Evolutionary conservation across 2,888 invertebrate species (phyloP), one percentile per base, ranked within the genome.

Genomic region (Drosophila macrospina): DNA sequence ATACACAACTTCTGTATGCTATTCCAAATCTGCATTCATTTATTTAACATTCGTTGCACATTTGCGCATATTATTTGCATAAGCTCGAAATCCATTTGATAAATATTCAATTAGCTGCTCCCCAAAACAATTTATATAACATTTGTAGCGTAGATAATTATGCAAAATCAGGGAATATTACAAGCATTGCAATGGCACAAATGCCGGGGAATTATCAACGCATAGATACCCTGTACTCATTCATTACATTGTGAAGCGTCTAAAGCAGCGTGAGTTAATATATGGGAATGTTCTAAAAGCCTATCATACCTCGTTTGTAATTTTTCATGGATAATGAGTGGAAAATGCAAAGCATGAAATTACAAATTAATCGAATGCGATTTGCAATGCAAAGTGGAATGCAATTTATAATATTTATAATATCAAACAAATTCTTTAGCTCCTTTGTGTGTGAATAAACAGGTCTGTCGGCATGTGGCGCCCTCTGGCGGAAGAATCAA

Each of bases 91-190:
- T 73, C 55, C 59, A 69, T 65, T 82, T 85, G 86, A 83, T 83
- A 88, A 88, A 87, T 88, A 87, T 87, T 83, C 83, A 78, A 83
- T 83, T 83, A 82, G 44, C 48, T 72, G 65, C 57, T n/a, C 47
- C 44, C 47, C 65, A 60, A 65, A 39, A 16, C 6, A 41, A 5
- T 39, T 39, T 54, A 50, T 45, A 57, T 73, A 66, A 67, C 56
- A 50, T 64, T 54, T 60, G 24, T 57, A 34, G 74, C 63, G 36
- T 47, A 62, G 56, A 72, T 77, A 77, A 78, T 73, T 75, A 70
- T 72, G 68, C 69, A 62, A 67, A 84, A 70, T 66, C 61, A 44
- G 60, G 45, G 57, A 79, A 79, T 62, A 69, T 69, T 69, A 74
- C 60, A 54, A 44, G 28, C 34, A 39, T 10, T 51, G 24, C 15